Evolutionary conservation across 2,888 invertebrate species (phyloP).

Genomic region (Ceramica pisi): DNA sequence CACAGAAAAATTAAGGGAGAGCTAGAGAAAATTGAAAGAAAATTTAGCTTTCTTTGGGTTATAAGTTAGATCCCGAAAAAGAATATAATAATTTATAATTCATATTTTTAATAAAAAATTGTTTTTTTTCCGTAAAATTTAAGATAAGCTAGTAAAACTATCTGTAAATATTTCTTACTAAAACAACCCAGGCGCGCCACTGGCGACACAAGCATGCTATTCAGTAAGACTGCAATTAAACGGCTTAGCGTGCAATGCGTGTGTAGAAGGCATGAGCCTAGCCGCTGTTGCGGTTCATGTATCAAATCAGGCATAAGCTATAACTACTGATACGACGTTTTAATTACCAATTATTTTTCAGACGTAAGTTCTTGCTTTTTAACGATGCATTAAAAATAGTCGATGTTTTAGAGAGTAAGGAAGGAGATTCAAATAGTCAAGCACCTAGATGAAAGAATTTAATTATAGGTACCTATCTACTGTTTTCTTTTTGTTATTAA

Average conservation of each 20-base stretch:
- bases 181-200: not conserved
- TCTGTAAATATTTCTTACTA: not conserved
- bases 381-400: too few relatives aligned
- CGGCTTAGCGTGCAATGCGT: conserved; percentile 48
- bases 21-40: not conserved
- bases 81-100: too few relatives aligned
- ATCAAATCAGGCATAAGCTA: conserved; percentile 9
- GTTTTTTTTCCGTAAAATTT: too few relatives aligned
- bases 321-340: not conserved
- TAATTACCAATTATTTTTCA: not conserved
- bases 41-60: not conserved
- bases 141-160: not conserved
- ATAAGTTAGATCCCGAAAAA: too few relatives aligned
- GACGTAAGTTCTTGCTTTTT: not conserved
- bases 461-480: too few relatives aligned
- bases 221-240: conserved; percentile 26
- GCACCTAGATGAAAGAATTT: not conserved
- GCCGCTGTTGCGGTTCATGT: conserved; percentile 53
- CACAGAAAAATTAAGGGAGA: not conserved
- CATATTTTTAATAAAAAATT: too few relatives aligned
- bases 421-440: not conserved
- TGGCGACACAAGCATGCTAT: conserved; percentile 4
- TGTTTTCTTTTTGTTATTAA: not conserved
- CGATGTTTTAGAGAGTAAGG: not conserved
- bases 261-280: not conserved